Evolutionary conservation across 2,113 vertebrate species (phyloP).

Genomic region (Engraulis encrasicolus): DNA sequence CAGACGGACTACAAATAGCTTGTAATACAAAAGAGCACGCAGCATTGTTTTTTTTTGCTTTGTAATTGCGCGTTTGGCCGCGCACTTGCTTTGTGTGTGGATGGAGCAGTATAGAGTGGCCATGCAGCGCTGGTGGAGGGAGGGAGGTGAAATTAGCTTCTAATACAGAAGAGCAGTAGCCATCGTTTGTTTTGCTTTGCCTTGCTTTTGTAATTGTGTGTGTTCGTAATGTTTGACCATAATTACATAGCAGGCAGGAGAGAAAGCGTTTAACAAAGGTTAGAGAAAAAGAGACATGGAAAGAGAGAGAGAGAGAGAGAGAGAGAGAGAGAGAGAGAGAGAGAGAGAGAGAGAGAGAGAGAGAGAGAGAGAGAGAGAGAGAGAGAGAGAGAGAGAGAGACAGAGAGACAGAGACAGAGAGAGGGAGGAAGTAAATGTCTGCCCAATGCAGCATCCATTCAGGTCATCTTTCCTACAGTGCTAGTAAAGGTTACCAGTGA

Average conservation of each 20-base stretch:
- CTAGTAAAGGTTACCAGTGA: too few relatives aligned
- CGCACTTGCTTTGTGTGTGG: too few relatives aligned
- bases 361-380: constrained; percentile 20
- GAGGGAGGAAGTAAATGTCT: constrained; percentile 20
- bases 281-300: background rate
- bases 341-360: constrained; percentile 22
- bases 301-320: background rate
- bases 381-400: background rate
- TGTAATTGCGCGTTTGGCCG: background rate
- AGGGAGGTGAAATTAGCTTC: too few relatives aligned
- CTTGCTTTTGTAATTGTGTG: background rate
- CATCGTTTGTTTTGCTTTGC: too few relatives aligned
- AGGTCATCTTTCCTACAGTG: too few relatives aligned
- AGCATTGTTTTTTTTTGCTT: too few relatives aligned
- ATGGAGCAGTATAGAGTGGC: too few relatives aligned
- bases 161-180: too few relatives aligned
- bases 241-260: background rate
- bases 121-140: too few relatives aligned
- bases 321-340: constrained; percentile 20
- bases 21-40: too few relatives aligned
- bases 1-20: too few relatives aligned
- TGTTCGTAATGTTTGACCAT: background rate
- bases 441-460: too few relatives aligned
- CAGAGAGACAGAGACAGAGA: constrained; percentile 24
- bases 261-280: background rate